Evolutionary conservation across 2,888 invertebrate species (phyloP).

Genomic region (Cremastinae sp.): DNA sequence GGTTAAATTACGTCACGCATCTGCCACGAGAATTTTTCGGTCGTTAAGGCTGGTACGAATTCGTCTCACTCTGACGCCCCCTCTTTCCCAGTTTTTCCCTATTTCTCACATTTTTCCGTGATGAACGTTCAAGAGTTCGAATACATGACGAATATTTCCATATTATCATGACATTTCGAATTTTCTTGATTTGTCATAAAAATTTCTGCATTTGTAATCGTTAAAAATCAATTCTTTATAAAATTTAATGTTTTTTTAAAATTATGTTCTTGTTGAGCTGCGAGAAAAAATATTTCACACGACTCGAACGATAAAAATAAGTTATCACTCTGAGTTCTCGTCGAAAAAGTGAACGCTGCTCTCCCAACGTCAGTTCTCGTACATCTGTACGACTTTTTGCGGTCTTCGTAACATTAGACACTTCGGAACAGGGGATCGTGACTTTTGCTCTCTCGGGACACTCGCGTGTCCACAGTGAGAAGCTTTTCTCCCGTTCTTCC

Average conservation of each 20-base stretch:
- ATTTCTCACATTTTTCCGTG: background rate
- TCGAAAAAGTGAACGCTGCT: background rate
- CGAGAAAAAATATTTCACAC: background rate
- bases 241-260: too few species aligned
- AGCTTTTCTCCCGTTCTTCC: slow-evolving; percentile 3
- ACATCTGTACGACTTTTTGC: slow-evolving; percentile 47
- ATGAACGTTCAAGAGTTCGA: too few species aligned
- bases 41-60: slow-evolving; percentile 65
- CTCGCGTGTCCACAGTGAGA: slow-evolving; percentile 53
- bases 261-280: background rate
- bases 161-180: too few species aligned
- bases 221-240: too few species aligned
- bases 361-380: slow-evolving; percentile 1
- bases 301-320: background rate
- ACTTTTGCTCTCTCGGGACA: slow-evolving; percentile 54
- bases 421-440: slow-evolving; percentile 8
- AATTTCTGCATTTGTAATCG: too few species aligned
- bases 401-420: slow-evolving; percentile 23
- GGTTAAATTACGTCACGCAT: slow-evolving; percentile 76
- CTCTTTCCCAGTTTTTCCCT: slow-evolving; percentile 3
- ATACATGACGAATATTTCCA: slow-evolving; percentile 22
- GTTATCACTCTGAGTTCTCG: background rate
- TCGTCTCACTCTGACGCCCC: slow-evolving; percentile 41
- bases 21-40: slow-evolving; percentile 67
- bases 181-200: too few species aligned